Evolutionary conservation across 1,140 invertebrate genomes (phyloP).

Genomic region (Dreissena polymorpha): DNA sequence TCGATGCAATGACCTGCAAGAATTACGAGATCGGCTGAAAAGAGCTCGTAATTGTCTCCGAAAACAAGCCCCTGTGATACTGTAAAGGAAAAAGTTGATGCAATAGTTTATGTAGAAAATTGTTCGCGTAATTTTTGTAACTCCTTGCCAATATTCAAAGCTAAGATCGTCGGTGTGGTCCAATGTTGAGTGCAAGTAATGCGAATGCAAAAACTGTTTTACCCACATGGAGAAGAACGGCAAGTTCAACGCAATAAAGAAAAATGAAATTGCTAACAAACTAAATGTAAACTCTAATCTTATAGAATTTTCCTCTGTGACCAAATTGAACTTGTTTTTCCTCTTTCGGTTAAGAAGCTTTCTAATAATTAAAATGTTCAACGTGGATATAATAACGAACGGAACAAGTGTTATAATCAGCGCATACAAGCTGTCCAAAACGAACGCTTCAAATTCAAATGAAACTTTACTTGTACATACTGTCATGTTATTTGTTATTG

Average conservation of each 20-base stretch:
- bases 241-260: constrained; percentile 69
- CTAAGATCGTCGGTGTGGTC: not conserved
- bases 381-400: constrained; percentile 60
- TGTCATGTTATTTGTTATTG: constrained; percentile 19
- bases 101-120: constrained; percentile 77
- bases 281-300: constrained; percentile 71
- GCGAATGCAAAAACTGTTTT: constrained; percentile 58
- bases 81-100: constrained; percentile 75
- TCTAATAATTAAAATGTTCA: constrained; percentile 63
- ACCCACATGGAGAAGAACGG: constrained; percentile 73
- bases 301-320: constrained; percentile 70
- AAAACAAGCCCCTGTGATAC: constrained; percentile 72
- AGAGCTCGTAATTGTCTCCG: constrained; percentile 59
- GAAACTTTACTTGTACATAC: constrained; percentile 51
- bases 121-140: constrained; percentile 65
- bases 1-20: too few relatives aligned
- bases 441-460: constrained; percentile 57
- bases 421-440: constrained; percentile 66
- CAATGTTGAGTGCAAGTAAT: not conserved
- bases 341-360: constrained; percentile 54
- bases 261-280: constrained; percentile 68
- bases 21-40: constrained; percentile 37
- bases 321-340: constrained; percentile 61
- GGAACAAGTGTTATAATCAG: constrained; percentile 63
- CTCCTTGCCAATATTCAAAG: too few relatives aligned